phyloP scores from a whole-genome alignment of 2,888 invertebrate species.

The Drosophila longiperda region DNA sequence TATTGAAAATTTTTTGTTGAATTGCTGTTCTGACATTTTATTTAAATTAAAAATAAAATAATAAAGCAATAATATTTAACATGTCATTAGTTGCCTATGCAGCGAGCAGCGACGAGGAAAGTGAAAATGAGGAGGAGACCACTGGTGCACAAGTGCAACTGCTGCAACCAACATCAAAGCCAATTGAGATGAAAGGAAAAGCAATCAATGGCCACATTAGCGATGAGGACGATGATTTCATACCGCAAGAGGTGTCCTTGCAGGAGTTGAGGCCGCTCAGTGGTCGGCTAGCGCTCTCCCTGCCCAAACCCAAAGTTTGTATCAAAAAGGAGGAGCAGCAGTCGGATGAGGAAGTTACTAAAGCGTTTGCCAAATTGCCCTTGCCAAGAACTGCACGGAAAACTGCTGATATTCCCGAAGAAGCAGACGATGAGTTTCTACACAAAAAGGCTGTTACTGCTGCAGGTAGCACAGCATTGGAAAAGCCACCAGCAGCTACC shows the following conservation, averaged over 20 bases:
- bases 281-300: slow-evolving; percentile 53
- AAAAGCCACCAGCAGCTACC: slow-evolving; percentile 76
- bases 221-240: slow-evolving; percentile 80
- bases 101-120: slow-evolving; percentile 85
- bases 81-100: slow-evolving; percentile 89
- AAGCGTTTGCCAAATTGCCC: slow-evolving; percentile 81
- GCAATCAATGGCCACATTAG: slow-evolving; percentile 73
- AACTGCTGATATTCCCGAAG: slow-evolving; percentile 71
- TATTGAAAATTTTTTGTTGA: slow-evolving; percentile 21
- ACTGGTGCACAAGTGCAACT: slow-evolving; percentile 16
- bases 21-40: slow-evolving; percentile 1
- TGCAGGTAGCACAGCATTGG: slow-evolving; percentile 40
- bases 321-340: neutral
- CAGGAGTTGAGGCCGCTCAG: slow-evolving; percentile 39
- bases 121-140: slow-evolving; percentile 72
- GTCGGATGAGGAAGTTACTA: slow-evolving; percentile 43
- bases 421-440: slow-evolving; percentile 88
- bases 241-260: slow-evolving; percentile 51
- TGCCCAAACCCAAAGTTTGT: slow-evolving; percentile 78
- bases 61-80: slow-evolving; percentile 5
- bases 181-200: neutral
- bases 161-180: slow-evolving; percentile 19
- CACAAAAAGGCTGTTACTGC: slow-evolving; percentile 86
- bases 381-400: slow-evolving; percentile 61
- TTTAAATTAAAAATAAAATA: neutral